Percentiles rank a stretch among this genome's conserved stretches.
Conservation (phyloP, 2,113 vertebrate genomes). For the Tenebrosternarchus preto region DNA sequence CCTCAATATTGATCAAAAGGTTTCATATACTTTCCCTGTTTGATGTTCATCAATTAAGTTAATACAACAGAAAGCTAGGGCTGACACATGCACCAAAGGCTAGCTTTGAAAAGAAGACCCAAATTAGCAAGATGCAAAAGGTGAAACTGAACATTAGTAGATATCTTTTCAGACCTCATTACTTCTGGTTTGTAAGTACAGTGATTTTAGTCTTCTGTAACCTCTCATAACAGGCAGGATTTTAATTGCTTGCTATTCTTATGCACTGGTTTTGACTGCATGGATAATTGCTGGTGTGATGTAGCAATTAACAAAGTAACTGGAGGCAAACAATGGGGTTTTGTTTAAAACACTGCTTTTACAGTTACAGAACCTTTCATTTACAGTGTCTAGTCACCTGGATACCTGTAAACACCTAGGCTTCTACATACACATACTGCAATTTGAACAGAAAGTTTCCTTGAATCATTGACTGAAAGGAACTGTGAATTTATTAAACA, state of each 20-base stretch:
- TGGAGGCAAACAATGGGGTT: neutral
- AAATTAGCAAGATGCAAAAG: neutral
- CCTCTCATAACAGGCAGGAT: constrained; percentile 35
- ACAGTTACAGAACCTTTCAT: neutral
- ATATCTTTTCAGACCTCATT: constrained; percentile 35
- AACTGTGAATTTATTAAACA: too few relatives aligned
- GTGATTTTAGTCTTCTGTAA: constrained; percentile 9
- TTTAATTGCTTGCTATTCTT: constrained; percentile 46
- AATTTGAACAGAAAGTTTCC: too few relatives aligned
- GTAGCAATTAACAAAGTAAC: constrained; percentile 30
- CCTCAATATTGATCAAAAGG: constrained; percentile 21
- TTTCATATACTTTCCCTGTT: neutral
- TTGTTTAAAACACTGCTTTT: constrained; percentile 22
- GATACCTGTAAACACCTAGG: too few relatives aligned
- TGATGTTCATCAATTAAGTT: constrained; percentile 4
- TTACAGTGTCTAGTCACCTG: neutral
- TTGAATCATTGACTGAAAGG: too few relatives aligned
- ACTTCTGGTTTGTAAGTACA: constrained; percentile 32
- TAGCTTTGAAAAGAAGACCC: constrained; percentile 8
- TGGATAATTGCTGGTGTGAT: constrained; percentile 41
- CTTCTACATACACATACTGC: too few relatives aligned
- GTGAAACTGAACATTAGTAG: constrained; percentile 22
- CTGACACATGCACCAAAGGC: neutral
- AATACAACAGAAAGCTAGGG: neutral
- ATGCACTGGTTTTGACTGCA: constrained; percentile 8